These are phyloP conservation scores for Pycnonotus jocosus DNA, from an alignment of 2,113 vertebrate species.

Conservation along the genomic window DNA sequence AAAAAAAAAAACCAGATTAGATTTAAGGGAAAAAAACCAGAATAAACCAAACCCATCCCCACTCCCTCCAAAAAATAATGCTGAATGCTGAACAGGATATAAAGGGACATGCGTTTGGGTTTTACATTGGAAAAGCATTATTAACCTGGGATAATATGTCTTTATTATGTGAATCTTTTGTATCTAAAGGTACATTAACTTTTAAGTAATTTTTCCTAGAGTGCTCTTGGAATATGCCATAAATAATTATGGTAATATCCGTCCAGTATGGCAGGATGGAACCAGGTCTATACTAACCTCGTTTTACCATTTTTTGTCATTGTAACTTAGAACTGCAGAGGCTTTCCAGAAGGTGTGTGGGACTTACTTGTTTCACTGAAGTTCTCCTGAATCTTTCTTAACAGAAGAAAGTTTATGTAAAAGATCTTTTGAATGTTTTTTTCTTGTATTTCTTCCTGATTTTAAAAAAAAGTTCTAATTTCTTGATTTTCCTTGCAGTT, in stretches of 20 bases:
- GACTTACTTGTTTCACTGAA: background rate
- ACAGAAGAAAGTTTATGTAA: background rate
- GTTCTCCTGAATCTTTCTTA: background rate
- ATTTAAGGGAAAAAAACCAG: background rate
- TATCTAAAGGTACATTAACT: background rate
- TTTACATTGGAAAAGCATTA: background rate
- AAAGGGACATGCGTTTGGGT: background rate
- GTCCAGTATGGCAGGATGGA: background rate
- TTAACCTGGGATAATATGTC: background rate
- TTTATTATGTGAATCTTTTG: background rate
- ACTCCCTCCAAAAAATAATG: background rate
- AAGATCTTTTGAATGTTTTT: background rate
- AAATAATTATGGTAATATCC: background rate
- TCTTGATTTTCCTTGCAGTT: background rate
- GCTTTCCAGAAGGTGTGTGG: background rate
- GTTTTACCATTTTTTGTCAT: background rate
- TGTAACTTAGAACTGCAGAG: background rate
- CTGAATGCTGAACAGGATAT: background rate
- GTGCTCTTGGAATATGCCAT: background rate
- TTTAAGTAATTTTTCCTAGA: background rate
- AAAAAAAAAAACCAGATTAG: background rate
- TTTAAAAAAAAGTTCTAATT: background rate
- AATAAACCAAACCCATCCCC: rapidly evolving
- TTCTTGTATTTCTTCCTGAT: background rate
- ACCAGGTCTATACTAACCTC: background rate